A percentile compares a stretch with the other conserved stretches of the same genome.
Evolutionary conservation across 2,113 vertebrate species (phyloP).

Genomic region (Alligator sinensis): DNA sequence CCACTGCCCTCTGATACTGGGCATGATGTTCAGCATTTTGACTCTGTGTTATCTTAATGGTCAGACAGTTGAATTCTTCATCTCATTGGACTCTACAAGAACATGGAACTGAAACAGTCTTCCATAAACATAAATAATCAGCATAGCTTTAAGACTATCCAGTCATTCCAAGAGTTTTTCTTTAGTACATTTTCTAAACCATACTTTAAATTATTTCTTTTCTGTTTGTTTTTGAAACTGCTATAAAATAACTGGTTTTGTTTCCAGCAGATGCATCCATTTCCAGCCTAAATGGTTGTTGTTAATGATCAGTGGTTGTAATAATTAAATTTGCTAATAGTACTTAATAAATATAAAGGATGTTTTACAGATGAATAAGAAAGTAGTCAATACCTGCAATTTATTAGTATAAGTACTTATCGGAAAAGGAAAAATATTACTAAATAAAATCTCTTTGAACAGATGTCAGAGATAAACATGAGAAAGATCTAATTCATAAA

Average conservation of each 20-base stretch:
- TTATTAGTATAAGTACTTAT: slow-evolving; percentile 33
- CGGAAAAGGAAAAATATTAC: slow-evolving; percentile 18
- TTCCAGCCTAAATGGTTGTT: not conserved
- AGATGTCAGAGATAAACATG: not conserved
- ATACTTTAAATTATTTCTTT: not conserved
- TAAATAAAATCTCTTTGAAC: slow-evolving; percentile 41
- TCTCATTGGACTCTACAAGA: not conserved
- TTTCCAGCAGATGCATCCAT: not conserved
- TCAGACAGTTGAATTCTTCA: rapidly evolving
- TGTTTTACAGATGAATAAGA: not conserved
- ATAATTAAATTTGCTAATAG: not conserved
- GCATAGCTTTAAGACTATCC: not conserved
- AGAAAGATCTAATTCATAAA: not conserved
- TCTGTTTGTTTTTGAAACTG: not conserved
- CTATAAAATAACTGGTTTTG: not conserved
- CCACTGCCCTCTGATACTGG: not conserved
- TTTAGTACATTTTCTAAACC: not conserved
- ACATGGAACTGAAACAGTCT: not conserved
- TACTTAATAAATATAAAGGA: not conserved
- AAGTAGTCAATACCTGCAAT: slow-evolving; percentile 8
- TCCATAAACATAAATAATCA: rapidly evolving
- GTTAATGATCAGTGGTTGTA: not conserved
- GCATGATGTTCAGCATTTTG: not conserved
- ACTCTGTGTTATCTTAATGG: not conserved
- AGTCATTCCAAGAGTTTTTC: not conserved